phyloP scores from a whole-genome alignment of 1,140 invertebrate species.

The Drosophila nikananu region DNA sequence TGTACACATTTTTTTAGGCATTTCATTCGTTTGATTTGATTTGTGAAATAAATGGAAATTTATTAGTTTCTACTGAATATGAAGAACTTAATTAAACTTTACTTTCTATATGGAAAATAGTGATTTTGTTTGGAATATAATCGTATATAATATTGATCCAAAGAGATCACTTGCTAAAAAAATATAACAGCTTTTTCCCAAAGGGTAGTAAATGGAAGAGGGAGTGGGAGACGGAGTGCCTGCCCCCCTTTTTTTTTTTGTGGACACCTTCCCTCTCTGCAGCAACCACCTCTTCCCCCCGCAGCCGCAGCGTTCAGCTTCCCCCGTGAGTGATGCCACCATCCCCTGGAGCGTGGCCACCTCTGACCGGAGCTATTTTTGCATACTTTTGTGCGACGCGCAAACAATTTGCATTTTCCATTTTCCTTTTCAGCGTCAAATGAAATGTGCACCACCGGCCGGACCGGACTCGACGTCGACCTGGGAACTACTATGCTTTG shows the following conservation, averaged over 20 bases:
- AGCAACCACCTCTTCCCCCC: no score
- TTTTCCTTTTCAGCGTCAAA: conserved; percentile 74
- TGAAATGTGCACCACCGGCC: conserved; percentile 39
- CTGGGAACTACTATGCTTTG: background rate
- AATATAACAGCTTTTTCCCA: background rate
- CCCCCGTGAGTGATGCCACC: background rate
- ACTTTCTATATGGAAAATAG: background rate
- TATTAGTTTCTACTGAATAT: background rate
- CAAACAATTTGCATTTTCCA: conserved; percentile 78
- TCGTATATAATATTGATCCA: no score
- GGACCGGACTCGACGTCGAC: background rate
- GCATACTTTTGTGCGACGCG: conserved; percentile 70
- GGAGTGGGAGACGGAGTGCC: no score
- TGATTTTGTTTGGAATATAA: no score
- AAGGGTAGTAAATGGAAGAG: background rate
- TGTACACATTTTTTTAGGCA: background rate
- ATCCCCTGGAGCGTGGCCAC: conserved; percentile 17
- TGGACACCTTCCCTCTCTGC: background rate
- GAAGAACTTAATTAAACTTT: fast-evolving
- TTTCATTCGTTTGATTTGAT: background rate
- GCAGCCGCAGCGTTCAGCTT: background rate
- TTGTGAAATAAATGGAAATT: background rate
- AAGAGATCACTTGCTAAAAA: background rate
- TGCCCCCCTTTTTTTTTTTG: background rate
- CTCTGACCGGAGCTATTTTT: conserved; percentile 54